phyloP scores from a whole-genome alignment of 2,888 invertebrate genomes.

The Xestia c-nigrum region DNA sequence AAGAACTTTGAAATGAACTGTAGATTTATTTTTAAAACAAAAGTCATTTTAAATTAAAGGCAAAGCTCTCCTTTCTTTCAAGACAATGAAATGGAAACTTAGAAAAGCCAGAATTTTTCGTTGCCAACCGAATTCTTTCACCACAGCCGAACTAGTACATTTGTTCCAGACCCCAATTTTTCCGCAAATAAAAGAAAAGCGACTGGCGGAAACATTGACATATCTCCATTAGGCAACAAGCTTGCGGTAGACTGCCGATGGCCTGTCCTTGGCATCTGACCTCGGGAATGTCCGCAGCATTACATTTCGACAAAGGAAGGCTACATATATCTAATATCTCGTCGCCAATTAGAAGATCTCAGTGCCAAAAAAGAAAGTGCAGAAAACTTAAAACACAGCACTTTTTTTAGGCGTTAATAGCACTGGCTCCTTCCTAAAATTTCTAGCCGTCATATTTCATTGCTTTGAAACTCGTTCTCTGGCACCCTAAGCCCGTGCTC shows the following conservation, averaged over 20 bases:
- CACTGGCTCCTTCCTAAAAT: neutral
- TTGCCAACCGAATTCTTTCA: conserved; percentile 12
- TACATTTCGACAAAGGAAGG: conserved; percentile 32
- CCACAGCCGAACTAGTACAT: neutral
- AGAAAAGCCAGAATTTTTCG: neutral
- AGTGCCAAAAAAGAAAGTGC: conserved; percentile 21
- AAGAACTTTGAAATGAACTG: neutral
- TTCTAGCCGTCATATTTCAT: neutral
- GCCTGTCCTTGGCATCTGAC: conserved; percentile 52
- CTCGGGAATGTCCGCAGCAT: conserved; percentile 52
- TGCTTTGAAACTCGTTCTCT: neutral
- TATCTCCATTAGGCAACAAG: conserved; percentile 42
- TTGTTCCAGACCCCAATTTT: conserved; percentile 30
- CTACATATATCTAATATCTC: conserved; percentile 20
- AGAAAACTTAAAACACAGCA: neutral
- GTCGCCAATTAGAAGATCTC: conserved; percentile 22
- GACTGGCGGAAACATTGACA: conserved; percentile 39
- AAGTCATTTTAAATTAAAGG: neutral
- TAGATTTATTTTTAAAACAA: neutral
- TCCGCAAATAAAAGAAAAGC: conserved; percentile 46
- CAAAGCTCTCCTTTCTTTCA: neutral
- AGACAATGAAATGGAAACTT: neutral
- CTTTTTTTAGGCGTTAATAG: neutral
- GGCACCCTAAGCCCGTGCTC: neutral
- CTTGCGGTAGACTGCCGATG: conserved; percentile 48